Base-by-base conservation (phyloP, 2,888 invertebrate species). In the Zaprionus bogoriensis region DNA sequence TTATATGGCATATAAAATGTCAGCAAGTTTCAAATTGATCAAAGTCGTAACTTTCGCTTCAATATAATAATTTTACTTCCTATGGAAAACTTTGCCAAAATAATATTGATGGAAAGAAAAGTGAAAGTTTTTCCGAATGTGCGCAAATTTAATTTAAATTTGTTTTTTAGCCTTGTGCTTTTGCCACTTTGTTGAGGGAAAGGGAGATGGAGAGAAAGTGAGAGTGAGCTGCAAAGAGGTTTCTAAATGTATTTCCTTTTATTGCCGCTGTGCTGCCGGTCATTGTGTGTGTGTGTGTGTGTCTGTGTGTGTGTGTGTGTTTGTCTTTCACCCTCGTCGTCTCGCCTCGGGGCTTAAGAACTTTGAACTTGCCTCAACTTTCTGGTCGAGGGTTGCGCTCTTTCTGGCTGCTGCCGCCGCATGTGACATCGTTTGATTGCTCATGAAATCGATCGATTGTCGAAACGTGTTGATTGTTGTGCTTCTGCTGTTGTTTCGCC, bases 381-480 rank as follows among this genome's bases (percentile, higher is more conserved):
- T 85, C 60, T 57, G 67, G 59, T 58, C 55, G 79, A 67, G 55
- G 51, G 67, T 60, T 61, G 38, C 17, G 22, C 28, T 41, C 64
- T 32, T 22, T 12, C 23, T 23, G 27, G 46, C 27, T 53, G 54
- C 42, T 53, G 59, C 60, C 63, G 62, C 69, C 86, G 80, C 76
- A 79, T 79, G 86, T 79, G 79, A 83, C 80, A 81, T 55, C 81
- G 67, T 77, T 80, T 80, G 84, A 83, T 83, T 80, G 87, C 67
- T 86, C 80, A 83, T 83, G 87, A 86, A 80, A 86, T 80, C 84
- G 87, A 83, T 80, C 87, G 80, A 86, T 80, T 86, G 74, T 70
- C 70, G 55, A 72, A 75, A 79, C 79, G 79, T 85, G 86, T 85
- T 85, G 86, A 79, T 85, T 79, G 66, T 75, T 75, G 36, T 44